Evolutionary conservation across 2,888 invertebrate genomes (phyloP).

Genomic region (Uloborus plumipes): DNA sequence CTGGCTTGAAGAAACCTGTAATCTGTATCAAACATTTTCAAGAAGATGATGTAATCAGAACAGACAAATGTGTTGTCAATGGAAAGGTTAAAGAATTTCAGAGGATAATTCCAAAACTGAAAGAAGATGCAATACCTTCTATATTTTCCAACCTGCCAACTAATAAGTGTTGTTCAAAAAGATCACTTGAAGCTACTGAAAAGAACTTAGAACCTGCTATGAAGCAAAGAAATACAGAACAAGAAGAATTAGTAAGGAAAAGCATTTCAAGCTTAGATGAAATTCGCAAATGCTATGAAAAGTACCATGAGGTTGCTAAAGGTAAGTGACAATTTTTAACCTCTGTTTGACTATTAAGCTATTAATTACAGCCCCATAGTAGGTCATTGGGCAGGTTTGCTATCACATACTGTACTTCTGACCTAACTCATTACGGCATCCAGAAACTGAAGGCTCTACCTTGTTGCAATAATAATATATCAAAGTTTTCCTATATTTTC

Average conservation of each 20-base stretch:
- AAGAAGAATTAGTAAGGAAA: neutral
- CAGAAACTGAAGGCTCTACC: no score
- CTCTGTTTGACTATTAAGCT: no score
- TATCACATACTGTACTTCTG: no score
- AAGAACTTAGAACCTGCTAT: neutral
- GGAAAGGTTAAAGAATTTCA: constrained; percentile 2
- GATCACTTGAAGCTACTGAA: neutral
- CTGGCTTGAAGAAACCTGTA: neutral
- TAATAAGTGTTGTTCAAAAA: neutral
- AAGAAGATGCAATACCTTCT: neutral
- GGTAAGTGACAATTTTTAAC: no score
- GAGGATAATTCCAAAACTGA: constrained; percentile 2
- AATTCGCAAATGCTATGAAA: no score
- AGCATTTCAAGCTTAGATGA: no score
- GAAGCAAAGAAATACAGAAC: neutral
- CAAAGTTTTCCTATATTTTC: no score
- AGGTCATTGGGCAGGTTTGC: no score
- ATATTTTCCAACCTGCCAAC: neutral
- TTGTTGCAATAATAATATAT: no score
- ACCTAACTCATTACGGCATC: no score
- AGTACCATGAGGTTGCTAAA: no score
- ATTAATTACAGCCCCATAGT: no score
- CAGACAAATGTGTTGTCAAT: neutral
- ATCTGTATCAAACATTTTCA: neutral
- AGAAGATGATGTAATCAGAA: neutral